Percentiles rank a stretch among this genome's conserved stretches.
Conservation (phyloP, 1,140 invertebrate species). For the Neodiprion pinetum region DNA sequence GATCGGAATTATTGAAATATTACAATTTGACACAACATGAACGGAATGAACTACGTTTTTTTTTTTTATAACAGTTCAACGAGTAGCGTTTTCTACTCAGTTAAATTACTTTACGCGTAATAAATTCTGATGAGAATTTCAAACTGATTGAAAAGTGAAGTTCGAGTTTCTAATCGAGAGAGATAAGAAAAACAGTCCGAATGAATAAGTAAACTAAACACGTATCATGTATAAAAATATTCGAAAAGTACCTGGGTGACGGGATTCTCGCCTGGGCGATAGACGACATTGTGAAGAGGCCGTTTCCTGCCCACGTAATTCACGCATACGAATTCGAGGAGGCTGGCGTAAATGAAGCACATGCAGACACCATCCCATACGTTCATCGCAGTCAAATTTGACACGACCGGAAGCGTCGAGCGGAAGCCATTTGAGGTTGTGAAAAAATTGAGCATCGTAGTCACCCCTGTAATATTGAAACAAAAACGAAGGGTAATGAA, state of each 20-base stretch:
- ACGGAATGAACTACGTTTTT: too few relatives aligned
- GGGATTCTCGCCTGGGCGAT: slow-evolving; percentile 87
- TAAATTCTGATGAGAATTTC: too few relatives aligned
- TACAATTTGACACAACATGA: too few relatives aligned
- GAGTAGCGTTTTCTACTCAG: too few relatives aligned
- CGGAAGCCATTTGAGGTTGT: slow-evolving; percentile 91
- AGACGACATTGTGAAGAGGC: slow-evolving; percentile 86
- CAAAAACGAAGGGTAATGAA: neutral
- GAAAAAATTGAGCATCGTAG: slow-evolving; percentile 98
- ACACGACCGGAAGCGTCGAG: slow-evolving; percentile 89
- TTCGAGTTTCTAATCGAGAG: too few relatives aligned
- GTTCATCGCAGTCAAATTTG: slow-evolving; percentile 94
- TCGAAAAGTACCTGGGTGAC: slow-evolving; percentile 79
- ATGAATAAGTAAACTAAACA: too few relatives aligned
- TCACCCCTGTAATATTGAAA: slow-evolving; percentile 74
- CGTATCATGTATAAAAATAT: too few relatives aligned
- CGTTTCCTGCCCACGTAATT: slow-evolving; percentile 94
- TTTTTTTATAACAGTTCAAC: too few relatives aligned
- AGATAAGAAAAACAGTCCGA: too few relatives aligned
- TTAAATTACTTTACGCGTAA: too few relatives aligned
- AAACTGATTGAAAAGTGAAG: too few relatives aligned
- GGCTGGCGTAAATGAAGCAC: slow-evolving; percentile 94
- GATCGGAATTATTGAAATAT: neutral
- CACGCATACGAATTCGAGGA: slow-evolving; percentile 92
- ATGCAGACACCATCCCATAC: slow-evolving; percentile 96